These are phyloP conservation scores for Parapsyche elsis DNA, from an alignment of 1,140 invertebrate genomes.

Conservation along the genomic window DNA sequence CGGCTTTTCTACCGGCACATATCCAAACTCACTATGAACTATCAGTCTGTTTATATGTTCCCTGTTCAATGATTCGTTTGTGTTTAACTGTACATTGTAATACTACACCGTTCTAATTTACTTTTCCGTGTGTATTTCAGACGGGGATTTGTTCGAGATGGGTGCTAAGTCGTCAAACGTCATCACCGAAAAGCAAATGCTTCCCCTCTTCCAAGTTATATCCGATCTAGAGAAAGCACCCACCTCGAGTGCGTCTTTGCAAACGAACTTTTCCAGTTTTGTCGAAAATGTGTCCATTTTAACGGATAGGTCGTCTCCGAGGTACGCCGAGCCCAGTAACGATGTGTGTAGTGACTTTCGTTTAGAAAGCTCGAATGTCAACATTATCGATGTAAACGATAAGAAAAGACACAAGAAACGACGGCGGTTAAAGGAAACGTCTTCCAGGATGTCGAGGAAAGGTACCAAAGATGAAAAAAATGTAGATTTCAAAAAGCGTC, in stretches of 20 bases:
- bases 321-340: not conserved
- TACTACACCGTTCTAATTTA: not conserved
- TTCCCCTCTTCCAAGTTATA: slow-evolving; percentile 54
- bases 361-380: not conserved
- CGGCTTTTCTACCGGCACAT: not conserved
- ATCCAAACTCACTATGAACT: not conserved
- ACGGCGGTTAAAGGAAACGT: slow-evolving; percentile 36
- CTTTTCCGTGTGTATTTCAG: slow-evolving; percentile 5
- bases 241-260: slow-evolving; percentile 42
- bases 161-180: slow-evolving; percentile 51
- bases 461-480: slow-evolving; percentile 14
- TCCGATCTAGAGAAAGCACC: slow-evolving; percentile 51
- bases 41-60: not conserved
- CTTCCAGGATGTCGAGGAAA: not conserved
- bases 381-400: not conserved
- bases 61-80: not conserved
- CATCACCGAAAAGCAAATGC: slow-evolving; percentile 50
- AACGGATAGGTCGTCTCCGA: slow-evolving; percentile 5
- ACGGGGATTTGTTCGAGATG: slow-evolving; percentile 31
- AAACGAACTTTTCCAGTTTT: slow-evolving; percentile 43
- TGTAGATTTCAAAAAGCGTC: not conserved
- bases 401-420: slow-evolving; percentile 47
- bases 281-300: slow-evolving; percentile 43
- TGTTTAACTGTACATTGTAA: not conserved
- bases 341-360: not conserved